phyloP scores from a whole-genome alignment of 37 sponge, comb jelly and placozoan species.

The Beroe ovata region DNA sequence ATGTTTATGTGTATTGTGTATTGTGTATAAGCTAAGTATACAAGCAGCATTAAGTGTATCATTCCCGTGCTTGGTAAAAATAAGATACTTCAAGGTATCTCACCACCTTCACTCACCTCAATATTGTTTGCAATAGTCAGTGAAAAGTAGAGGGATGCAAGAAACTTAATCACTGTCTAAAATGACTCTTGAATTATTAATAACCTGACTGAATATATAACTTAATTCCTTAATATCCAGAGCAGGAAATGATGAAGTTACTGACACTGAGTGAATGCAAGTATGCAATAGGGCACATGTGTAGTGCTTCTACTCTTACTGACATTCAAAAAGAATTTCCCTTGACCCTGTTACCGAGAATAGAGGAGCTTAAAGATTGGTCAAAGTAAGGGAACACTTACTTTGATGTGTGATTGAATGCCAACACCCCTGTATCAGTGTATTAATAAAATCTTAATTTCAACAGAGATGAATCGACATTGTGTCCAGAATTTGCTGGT shows the following conservation, averaged over 20 bases:
- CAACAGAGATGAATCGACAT: conserved; percentile 17
- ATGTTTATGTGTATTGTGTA: too few species aligned
- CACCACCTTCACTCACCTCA: too few species aligned
- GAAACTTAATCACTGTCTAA: too few species aligned
- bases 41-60: too few species aligned
- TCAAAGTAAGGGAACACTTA: conserved; percentile 2
- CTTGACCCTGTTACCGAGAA: not conserved
- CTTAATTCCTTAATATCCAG: not conserved
- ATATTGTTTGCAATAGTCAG: too few species aligned
- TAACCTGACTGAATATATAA: too few species aligned
- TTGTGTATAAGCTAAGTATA: too few species aligned
- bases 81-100: too few species aligned
- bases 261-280: conserved; percentile 40
- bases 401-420: not conserved
- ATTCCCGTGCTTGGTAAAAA: too few species aligned
- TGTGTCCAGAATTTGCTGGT: conserved; percentile 14
- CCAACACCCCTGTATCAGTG: not conserved
- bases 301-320: not conserved
- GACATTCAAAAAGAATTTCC: not conserved
- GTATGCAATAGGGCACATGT: conserved; percentile 64
- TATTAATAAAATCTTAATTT: not conserved
- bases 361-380: conserved; percentile 37
- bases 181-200: too few species aligned
- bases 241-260: conserved; percentile 11
- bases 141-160: too few species aligned